These are phyloP conservation scores for Xylocopa sonorina DNA, from an alignment of 1,140 invertebrate species.

Conservation along the genomic window DNA sequence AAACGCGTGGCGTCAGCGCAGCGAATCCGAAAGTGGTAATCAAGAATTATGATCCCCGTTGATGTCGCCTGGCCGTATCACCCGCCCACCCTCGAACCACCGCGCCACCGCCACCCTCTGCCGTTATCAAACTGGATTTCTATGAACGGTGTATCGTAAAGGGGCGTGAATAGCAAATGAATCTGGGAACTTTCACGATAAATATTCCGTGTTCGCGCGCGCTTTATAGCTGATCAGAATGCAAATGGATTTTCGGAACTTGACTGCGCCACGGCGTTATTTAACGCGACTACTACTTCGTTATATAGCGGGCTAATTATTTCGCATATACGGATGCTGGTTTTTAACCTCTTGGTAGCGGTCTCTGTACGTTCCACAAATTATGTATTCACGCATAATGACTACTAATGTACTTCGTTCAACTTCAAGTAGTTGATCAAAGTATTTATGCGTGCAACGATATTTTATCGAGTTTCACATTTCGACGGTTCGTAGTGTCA, in stretches of 20 bases:
- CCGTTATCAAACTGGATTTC: constrained; percentile 34
- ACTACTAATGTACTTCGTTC: too few species aligned
- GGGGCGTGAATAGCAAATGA: constrained; percentile 34
- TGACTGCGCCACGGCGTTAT: not conserved
- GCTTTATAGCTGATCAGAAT: constrained; percentile 33
- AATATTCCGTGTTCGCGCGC: constrained; percentile 17
- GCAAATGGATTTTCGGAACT: constrained; percentile 36
- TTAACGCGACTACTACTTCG: too few species aligned
- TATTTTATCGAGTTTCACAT: too few species aligned
- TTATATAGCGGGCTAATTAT: not conserved
- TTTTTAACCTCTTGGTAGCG: too few species aligned
- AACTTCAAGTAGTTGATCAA: too few species aligned
- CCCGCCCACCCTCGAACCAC: too few species aligned
- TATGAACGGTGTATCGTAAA: constrained; percentile 20
- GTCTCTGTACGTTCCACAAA: too few species aligned
- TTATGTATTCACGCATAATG: too few species aligned
- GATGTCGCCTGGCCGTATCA: not conserved
- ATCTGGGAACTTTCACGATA: constrained; percentile 32
- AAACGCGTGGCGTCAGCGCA: not conserved
- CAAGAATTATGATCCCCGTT: constrained; percentile 25
- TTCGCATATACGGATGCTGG: not conserved
- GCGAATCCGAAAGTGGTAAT: not conserved
- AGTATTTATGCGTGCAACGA: too few species aligned
- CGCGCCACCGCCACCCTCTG: too few species aligned
- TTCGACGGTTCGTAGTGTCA: too few species aligned